Evolutionary conservation across 2,888 invertebrate genomes (phyloP), one percentile per base, ranked within the genome.

Genomic region (Watsonalla binaria): DNA sequence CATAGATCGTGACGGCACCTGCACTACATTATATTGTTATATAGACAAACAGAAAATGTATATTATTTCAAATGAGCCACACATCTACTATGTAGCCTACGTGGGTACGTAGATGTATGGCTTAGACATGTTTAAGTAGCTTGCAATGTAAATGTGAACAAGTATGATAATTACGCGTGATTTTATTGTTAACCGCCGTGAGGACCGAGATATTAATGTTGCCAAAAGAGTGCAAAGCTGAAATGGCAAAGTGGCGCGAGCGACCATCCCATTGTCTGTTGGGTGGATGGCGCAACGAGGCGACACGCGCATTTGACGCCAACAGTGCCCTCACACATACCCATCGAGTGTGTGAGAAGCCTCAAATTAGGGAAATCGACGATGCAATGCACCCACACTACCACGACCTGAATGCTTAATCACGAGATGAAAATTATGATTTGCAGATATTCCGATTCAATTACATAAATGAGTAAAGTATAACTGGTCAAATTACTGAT

Each of bases 251-350:
- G 24, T 80, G 72, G 73, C 76, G 77, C 82, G 78, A 76, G 73
- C 65, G 68, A 56, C 53, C 72, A 64, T 58, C 61, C 80, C 71
- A 85, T 86, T 87, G 86, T 86, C 74, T 60, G 54, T 39, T 24
- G 51, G 35, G 34, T 52, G 50, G 55, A 70, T 86, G 80, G 75
- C 80, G 86, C 80, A 86, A 87, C 74, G 70, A 80, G 86, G 85
- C 85, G 88, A 86, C 84, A 88, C 86, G 89, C 85, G 80, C 81
- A 72, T 87, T 84, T 86, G 82, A 78, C 62, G 78, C 79, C 80
- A 88, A 86, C 86, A 86, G 86, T 84, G 83, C 84, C 78, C 77
- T 24, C 24, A 24, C 24, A 24, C 24, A 24, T 24, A 24, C 24
- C 24, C 24, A 24, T 24, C 24, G 24, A 24, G 24, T 24, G 24